These are phyloP conservation scores for Eumacrocentrus americanus DNA, from an alignment of 2,888 invertebrate species.

Conservation along the genomic window DNA sequence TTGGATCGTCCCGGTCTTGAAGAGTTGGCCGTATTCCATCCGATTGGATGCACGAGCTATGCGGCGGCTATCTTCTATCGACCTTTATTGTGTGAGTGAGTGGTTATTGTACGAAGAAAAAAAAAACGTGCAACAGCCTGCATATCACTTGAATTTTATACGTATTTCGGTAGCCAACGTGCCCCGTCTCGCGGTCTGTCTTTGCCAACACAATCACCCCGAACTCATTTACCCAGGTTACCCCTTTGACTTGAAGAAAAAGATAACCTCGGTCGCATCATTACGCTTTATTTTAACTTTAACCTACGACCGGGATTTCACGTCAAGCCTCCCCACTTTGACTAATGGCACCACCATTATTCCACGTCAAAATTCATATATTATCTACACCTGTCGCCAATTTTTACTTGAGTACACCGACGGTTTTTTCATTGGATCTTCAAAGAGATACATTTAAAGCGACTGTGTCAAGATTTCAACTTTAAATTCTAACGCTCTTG, in stretches of 20 bases:
- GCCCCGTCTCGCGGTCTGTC: slow-evolving; percentile 17
- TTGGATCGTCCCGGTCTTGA: slow-evolving; percentile 38
- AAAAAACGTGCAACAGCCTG: slow-evolving; percentile 33
- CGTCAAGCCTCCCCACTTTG: slow-evolving; percentile 30
- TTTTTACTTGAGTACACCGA: too few relatives aligned
- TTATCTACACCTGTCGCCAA: background rate
- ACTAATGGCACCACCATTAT: slow-evolving; percentile 1
- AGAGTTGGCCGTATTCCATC: slow-evolving; percentile 28
- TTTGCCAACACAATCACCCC: slow-evolving; percentile 24
- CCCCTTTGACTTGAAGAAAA: slow-evolving; percentile 12
- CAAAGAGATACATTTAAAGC: too few relatives aligned
- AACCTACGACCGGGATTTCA: slow-evolving; percentile 37
- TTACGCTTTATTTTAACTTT: slow-evolving; percentile 36
- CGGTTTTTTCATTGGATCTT: too few relatives aligned
- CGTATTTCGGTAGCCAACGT: slow-evolving; percentile 50
- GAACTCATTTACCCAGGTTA: slow-evolving; percentile 22
- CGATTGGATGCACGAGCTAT: slow-evolving; percentile 19
- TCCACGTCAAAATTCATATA: background rate
- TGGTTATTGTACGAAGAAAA: slow-evolving; percentile 1
- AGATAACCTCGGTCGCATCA: slow-evolving; percentile 38
- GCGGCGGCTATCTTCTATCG: slow-evolving; percentile 1
- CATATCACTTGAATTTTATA: slow-evolving; percentile 31
- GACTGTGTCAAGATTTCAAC: too few relatives aligned
- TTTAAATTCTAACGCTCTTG: too few relatives aligned
- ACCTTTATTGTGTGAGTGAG: slow-evolving; percentile 14